Evolutionary conservation across 2,113 vertebrate species (phyloP), one percentile per base, ranked within the genome.

Genomic region (Herpailurus yagouaroundi): DNA sequence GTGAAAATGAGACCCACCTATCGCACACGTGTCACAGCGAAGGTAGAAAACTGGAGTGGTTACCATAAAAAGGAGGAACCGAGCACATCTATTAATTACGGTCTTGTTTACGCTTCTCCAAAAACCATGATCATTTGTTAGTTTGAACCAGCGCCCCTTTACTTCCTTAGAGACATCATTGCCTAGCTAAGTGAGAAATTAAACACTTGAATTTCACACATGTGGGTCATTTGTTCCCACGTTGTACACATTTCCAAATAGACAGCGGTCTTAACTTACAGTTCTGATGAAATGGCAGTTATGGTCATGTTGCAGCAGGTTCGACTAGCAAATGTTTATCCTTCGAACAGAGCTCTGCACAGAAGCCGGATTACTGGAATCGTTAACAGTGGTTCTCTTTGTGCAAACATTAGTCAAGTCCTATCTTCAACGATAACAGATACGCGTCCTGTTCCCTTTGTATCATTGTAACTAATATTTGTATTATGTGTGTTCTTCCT

Each of bases 401-500:
- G 84, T 89, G 29, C 7, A 79, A 94, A 83, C 68, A 79, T 91
- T 88, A 71, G 8, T 83, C 21, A 89, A 69, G 13, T 69, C 81
- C 19, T 82, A 68, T 69, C 60, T 91, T 94, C 48, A 57, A 38
- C 73, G 76, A 81, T 87, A 91, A 45, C 18, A 91, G 13, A 23
- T 36, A 89, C 6, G 69, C 71, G 9, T 96, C 96, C 91, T 95
- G 87, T 97, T 93, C 36, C 27, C 5, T 77, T 92, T 84, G 33
- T 96, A 79, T 93, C 55, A 66, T n/a, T 98, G 45, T 98, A 98
- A 98, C 96, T 99, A 94, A 98, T 85, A 73, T 82, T 98, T 98
- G 83, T 97, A 95, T 98, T 96, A 45, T 97, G 31, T 99, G 84
- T 98, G 98, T 99, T 98, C 95, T 99, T 98, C 96, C 88, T 99